Base-by-base conservation (phyloP, 2,888 invertebrate genomes). In the Prostheceraeus crozeri region DNA sequence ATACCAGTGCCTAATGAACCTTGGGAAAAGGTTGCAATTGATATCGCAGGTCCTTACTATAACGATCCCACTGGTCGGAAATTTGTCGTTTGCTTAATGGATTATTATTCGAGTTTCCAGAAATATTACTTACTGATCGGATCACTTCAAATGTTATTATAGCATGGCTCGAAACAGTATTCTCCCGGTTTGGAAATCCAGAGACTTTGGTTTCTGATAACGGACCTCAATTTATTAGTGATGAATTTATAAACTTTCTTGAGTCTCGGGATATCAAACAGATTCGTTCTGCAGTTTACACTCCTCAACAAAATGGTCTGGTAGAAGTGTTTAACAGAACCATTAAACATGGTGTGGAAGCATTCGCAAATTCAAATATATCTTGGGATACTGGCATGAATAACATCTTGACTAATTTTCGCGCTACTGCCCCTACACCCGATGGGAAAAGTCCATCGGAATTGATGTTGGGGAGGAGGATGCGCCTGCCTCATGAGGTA, bases 321-420 rank as follows among this genome's bases (percentile, higher is more conserved):
- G n/a, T 40, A 2, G 63, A 63, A 57, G 36, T 52, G 3, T 59
- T 59, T 59, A 53, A 53, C 35, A n/a, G 53, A 40, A 23, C 3
- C 16, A n/a, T 53, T n/a, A 53, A 53, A 23, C 53, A 53, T 53
- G 53, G 14, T 3, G 30, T 35, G 3, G 28, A 53, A 28, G n/a
- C 53, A 2, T 53, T 53, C 25, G 25, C 30, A 4, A n/a, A n/a
- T n/a, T n/a, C n/a, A n/a, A n/a, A n/a, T n/a, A n/a, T n/a, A n/a
- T n/a, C n/a, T n/a, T n/a, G n/a, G n/a, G n/a, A n/a, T n/a, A n/a
- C n/a, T n/a, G n/a, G n/a, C n/a, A n/a, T n/a, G n/a, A n/a, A n/a
- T n/a, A n/a, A n/a, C n/a, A n/a, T n/a, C n/a, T n/a, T n/a, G n/a
- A n/a, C n/a, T n/a, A n/a, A n/a, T n/a, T n/a, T n/a, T n/a, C n/a